Evolutionary conservation across 2,113 vertebrate genomes (phyloP).

Genomic region (Corythaixoides concolor): DNA sequence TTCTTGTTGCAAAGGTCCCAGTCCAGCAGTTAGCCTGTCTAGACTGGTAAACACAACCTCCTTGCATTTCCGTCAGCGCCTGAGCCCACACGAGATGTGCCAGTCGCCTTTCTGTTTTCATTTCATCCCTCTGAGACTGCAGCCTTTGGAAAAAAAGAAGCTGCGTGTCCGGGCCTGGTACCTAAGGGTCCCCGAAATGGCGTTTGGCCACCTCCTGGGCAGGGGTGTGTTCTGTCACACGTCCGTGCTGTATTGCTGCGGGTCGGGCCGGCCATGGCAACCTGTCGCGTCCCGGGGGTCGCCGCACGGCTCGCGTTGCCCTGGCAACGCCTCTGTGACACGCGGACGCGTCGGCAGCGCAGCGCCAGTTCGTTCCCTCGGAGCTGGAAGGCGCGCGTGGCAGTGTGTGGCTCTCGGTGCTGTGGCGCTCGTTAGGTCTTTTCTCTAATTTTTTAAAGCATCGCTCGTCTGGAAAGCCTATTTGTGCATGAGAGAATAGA

Average conservation of each 20-base stretch:
- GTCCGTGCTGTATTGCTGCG: not conserved
- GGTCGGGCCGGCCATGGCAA: not conserved
- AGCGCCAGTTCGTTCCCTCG: no score
- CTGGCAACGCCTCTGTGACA: not conserved
- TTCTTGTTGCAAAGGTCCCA: not conserved
- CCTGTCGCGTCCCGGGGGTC: no score
- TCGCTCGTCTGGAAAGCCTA: not conserved
- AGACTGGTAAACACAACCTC: not conserved
- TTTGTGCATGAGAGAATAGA: not conserved
- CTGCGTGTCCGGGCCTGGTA: not conserved
- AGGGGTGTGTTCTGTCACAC: not conserved
- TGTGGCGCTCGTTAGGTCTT: not conserved
- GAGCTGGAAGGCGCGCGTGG: not conserved
- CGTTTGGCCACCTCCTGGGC: not conserved
- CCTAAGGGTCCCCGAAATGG: not conserved
- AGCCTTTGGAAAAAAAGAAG: not conserved
- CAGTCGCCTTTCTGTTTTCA: not conserved
- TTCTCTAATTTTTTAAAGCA: not conserved
- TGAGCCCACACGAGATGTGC: rapidly evolving
- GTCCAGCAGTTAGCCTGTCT: not conserved
- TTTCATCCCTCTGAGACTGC: not conserved
- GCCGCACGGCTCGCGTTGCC: no score
- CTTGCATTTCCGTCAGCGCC: not conserved
- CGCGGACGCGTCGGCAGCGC: no score
- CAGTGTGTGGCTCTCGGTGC: no score